Base-by-base conservation (phyloP, 2,888 invertebrate genomes). In the Ichneumon xanthorius region DNA sequence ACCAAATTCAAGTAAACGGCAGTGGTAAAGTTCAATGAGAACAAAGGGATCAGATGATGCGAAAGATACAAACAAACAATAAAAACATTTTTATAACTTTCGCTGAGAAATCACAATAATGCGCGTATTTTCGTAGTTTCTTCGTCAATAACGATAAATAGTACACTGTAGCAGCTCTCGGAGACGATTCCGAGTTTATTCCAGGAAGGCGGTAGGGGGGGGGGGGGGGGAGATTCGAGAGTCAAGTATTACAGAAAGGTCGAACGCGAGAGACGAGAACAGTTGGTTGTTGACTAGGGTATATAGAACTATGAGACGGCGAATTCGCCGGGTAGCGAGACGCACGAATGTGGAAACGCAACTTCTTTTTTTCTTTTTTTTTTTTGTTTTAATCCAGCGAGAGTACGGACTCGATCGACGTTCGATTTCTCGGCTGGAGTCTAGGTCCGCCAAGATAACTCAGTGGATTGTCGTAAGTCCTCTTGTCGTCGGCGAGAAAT, bases 381-480 rank as follows among this genome's bases (percentile, higher is more conserved):
- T 75, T 73, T 73, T 75, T 70, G 26, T 45, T 26, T 53, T 90
- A 96, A 93, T 97, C 96, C 92, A 97, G 92, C 30, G 96, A 97
- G 88, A 96, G 91, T 88, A 96, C 94, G 86, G 96, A 96, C 92
- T 96, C 96, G 90, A 96, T 94, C 91, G 96, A 96, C 89, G 95
- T 95, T 90, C 95, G 94, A 90, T 94, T 95, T 89, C 92, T 94
- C 65, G 94, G 76, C n/a, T 90, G 91, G 76, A 96, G 92, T 88
- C 95, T 94, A 16, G 96, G 96, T 80, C 96, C 96, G 85, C 96
- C 96, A 89, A 97, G 94, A 93, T 96, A 96, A 93, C 96, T 96
- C 90, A 96, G 94, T 67, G 96, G 96, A 94, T 96, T 96, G 84
- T 94, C 95, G 92, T 95, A 96, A 87, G 94, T 95, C 87, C 96